Base-by-base conservation (phyloP, 2,888 invertebrate species). In the Branchipolynoe longqiensis region DNA sequence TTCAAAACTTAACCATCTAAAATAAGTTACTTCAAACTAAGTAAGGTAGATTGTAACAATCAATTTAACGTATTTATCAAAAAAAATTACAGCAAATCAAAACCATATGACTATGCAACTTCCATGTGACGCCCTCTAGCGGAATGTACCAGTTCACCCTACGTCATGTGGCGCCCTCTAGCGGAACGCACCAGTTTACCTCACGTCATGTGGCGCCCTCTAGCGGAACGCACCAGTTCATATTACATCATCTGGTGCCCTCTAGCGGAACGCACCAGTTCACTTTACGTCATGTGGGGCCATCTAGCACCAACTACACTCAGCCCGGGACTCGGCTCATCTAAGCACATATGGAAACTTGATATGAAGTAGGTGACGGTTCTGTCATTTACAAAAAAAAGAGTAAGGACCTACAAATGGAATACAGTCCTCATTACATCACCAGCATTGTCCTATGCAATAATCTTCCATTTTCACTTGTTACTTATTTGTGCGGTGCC, bases 291-390 rank as follows among this genome's bases (percentile, higher is more conserved):
- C 48, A 8, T 48, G 8, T 12, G 8, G 48, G 8, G 8, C 8
- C 18, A 8, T 48, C 8, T 18, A 8, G 8, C 48, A 12, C 48
- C 48, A 12, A 12, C 18, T 12, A 12, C 48, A 48, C 48, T 8
- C 8, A 48, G 48, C 18, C 48, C 48, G 18, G 48, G 48, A 48
- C 8, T 48, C 8, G 48, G 48, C 62, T 3, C 62, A 3, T 12
- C 69, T 69, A 69, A 69, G 69, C 69, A 69, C 38, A 69, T n/a
- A 33, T 69, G 69, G 69, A 69, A 69, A 69, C 69, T 69, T 69
- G 69, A 69, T 69, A 69, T 69, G 69, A 69, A 36, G 69, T 69
- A 69, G 36, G 36, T 36, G 33, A 6, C 14, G 14, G 31, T 69
- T 38, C 22, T 36, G 36, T 6, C 62, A 14, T 25, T n/a, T 28